These are phyloP conservation scores for Cyclargus thomasi DNA, from an alignment of 1,140 invertebrate genomes.

Conservation along the genomic window DNA sequence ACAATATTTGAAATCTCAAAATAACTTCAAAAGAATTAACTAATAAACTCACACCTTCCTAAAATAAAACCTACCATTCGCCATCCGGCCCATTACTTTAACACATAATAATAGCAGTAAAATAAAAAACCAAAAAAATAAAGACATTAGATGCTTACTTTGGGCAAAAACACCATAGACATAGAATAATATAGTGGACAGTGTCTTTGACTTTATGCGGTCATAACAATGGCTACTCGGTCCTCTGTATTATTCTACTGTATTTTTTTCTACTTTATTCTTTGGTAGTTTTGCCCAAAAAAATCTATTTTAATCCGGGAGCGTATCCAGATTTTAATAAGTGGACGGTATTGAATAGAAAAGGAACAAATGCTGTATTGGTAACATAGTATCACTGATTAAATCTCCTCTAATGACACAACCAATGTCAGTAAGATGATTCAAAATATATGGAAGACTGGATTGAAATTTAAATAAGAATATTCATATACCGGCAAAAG, in stretches of 20 bases:
- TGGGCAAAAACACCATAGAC: too few relatives aligned
- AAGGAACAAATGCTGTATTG: background rate
- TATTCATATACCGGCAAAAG: background rate
- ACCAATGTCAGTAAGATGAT: background rate
- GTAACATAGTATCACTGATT: background rate
- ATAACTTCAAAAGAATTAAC: constrained; percentile 6
- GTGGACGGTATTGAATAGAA: constrained; percentile 4
- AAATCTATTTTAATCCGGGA: too few relatives aligned
- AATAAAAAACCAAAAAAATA: background rate
- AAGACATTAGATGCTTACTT: too few relatives aligned
- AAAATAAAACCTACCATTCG: background rate
- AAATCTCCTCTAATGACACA: background rate
- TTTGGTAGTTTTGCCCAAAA: too few relatives aligned
- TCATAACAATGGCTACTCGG: too few relatives aligned
- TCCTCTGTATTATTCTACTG: too few relatives aligned
- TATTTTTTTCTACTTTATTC: too few relatives aligned
- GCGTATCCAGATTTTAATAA: background rate
- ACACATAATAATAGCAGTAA: background rate
- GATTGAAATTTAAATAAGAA: background rate
- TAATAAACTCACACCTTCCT: constrained; percentile 7
- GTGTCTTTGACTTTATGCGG: too few relatives aligned
- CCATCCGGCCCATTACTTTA: background rate
- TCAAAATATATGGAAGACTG: background rate
- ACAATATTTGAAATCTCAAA: constrained; percentile 13
- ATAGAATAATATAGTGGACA: too few relatives aligned